phyloP scores from a whole-genome alignment of 1,140 invertebrate species.

The Helicorthomorpha holstii region DNA sequence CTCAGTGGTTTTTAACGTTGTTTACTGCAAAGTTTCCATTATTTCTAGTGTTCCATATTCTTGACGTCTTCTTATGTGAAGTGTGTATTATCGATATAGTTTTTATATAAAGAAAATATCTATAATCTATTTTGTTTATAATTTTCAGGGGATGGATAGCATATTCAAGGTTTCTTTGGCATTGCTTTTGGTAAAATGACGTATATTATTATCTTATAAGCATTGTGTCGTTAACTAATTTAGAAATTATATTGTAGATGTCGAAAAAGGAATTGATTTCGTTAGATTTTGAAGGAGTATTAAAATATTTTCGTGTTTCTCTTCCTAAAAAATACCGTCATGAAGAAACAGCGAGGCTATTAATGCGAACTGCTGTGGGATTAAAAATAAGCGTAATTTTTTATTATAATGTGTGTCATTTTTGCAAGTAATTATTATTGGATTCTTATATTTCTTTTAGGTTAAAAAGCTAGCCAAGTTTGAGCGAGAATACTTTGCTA shows the following conservation, averaged over 20 bases:
- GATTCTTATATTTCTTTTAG: constrained; percentile 15
- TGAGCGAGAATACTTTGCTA: constrained; percentile 71
- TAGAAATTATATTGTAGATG: constrained; percentile 31
- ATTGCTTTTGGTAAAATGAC: constrained; percentile 53
- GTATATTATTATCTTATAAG: neutral
- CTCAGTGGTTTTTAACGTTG: constrained; percentile 97
- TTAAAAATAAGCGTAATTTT: constrained; percentile 46
- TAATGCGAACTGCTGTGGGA: constrained; percentile 76
- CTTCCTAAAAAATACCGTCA: constrained; percentile 89
- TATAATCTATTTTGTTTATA: neutral
- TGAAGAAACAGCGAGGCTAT: constrained; percentile 67
- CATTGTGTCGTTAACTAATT: neutral
- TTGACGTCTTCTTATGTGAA: constrained; percentile 74
- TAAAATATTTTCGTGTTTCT: constrained; percentile 84
- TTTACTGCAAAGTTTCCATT: constrained; percentile 97
- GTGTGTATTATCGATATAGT: constrained; percentile 14
- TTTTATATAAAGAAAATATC: neutral
- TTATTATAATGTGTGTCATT: constrained; percentile 1
- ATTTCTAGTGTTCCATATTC: constrained; percentile 90
- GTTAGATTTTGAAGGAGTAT: constrained; percentile 86
- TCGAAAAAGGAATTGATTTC: constrained; percentile 84
- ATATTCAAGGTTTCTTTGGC: constrained; percentile 92
- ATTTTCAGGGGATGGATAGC: constrained; percentile 74
- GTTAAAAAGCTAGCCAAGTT: constrained; percentile 85
- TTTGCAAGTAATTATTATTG: neutral